Evolutionary conservation across 2,888 invertebrate genomes (phyloP), one percentile per base, ranked within the genome.

Genomic region (Tupiocoris notatus): DNA sequence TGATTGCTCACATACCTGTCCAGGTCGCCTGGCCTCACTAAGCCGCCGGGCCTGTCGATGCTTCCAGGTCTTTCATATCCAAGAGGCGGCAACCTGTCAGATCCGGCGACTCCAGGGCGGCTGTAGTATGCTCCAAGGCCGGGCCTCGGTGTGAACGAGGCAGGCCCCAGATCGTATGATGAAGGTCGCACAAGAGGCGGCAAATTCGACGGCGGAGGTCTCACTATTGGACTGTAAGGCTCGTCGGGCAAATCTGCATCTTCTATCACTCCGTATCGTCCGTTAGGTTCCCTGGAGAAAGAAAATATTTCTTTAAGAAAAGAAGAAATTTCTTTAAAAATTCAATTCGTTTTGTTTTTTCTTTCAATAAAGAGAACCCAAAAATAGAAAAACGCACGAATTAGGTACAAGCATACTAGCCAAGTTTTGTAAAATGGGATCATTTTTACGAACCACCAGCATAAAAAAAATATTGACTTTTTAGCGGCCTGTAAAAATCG

Each of bases 161-260:
- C 39, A 7, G 39, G 12, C 39, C 6, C 39, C 39, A 7, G 3
- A 18, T 65, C 54, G 56, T 23, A 56, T n/a, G 74, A 39, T 9
- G 22, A 21, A 0, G 74, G 74, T 12, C 74, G 20, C 25, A 75
- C 75, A 6, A 75, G 75, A 9, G 77, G 77, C 6, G 77, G 77
- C n/a, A 77, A 54, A 59, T 74, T 65, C 56, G 65, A 59, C 17
- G 75, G 75, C 2, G 77, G 77, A 6, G 77, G 77, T 22, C 77
- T 65, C 9, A 73, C 73, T 39, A 56, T 12, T 1, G 77, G 77
- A 17, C 75, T 70, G 63, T 70, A 70, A 23, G 62, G 70, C 24
- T 76, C 76, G 61, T 77, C 63, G 6, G 70, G 70, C 18, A 74
- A 23, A 9, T 77, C 77, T 9, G 77, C 68, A 54, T 77, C 77